Evolutionary conservation across 2,888 invertebrate genomes (phyloP), one percentile per base, ranked within the genome.

Genomic region (Tetragonula carbonaria): DNA sequence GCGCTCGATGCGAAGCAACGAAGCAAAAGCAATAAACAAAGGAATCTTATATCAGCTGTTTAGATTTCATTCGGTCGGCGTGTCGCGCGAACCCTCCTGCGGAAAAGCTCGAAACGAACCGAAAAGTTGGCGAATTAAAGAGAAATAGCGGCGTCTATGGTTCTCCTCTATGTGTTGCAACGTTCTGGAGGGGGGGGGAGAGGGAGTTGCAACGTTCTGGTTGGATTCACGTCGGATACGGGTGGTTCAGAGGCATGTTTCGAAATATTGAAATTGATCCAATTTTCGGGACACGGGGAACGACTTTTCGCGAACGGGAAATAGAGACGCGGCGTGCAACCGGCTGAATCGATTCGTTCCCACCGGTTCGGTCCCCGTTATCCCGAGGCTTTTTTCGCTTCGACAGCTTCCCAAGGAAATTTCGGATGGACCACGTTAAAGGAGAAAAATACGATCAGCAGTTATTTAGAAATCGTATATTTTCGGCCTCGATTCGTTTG

Each of bases 201-300:
- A 23, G 50, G 18, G 51, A 23, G 66, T 68, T 23, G 23, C 67
- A 6, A 67, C 18, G 23, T 23, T 16, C 50, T 14, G 11, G 16
- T 13, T 18, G n/a, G 45, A 28, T 28, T 28, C 28, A 28, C 28
- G 28, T 28, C 28, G 28, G 23, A 2, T 33, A 28, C 21, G 33
- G 62, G 6, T 45, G 45, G 45, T 8, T 18, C 53, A 45, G 57
- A 14, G 13, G 59, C 53, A 70, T 38, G 62, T 82, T 55, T 63
- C 63, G 68, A 70, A 74, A 57, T 78, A 79, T 78, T 55, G 81
- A 79, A 82, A 79, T 63, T 65, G 79, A 82, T 79, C 73, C 79
- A 82, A 82, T 82, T 82, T 74, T 74, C 67, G 28, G 55, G n/a
- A 51, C 62, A 73, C 68, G 45, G 16, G 16, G 51, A 53, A 51